Percentiles rank a stretch among this genome's conserved stretches.
Evolutionary conservation across 2,888 invertebrate genomes (phyloP).

Genomic region (Megalurothrips usitatus): DNA sequence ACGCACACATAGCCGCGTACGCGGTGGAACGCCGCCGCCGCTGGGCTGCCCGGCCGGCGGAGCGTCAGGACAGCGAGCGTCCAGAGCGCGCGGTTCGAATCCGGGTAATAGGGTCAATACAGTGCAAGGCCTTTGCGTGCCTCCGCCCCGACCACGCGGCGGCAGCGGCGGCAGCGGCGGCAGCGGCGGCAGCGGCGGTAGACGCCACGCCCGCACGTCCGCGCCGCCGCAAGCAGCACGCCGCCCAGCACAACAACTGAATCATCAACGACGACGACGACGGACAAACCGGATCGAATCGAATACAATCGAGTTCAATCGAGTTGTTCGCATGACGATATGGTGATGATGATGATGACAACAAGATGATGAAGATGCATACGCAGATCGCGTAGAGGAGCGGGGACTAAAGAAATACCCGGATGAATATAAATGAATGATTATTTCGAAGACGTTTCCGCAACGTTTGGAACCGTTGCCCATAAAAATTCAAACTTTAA

Average conservation of each 20-base stretch:
- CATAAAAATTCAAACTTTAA: no score
- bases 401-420: no score
- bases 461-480: no score
- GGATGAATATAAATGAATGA: no score
- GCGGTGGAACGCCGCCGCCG: not conserved
- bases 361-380: no score
- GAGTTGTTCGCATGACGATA: no score
- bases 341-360: no score
- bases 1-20: not conserved
- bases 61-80: not conserved
- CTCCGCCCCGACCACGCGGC: not conserved
- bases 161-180: not conserved
- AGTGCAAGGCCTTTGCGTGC: not conserved
- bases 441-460: no score
- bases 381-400: no score
- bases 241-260: not conserved
- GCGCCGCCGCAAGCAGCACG: not conserved
- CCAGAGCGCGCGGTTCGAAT: not conserved
- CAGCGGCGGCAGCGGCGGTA: not conserved
- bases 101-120: slow-evolving; percentile 13
- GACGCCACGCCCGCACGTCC: not conserved
- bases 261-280: no score
- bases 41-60: not conserved
- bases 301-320: no score
- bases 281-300: no score